Base-by-base conservation (phyloP, 2,113 vertebrate genomes). In the Pedionomus torquatus region DNA sequence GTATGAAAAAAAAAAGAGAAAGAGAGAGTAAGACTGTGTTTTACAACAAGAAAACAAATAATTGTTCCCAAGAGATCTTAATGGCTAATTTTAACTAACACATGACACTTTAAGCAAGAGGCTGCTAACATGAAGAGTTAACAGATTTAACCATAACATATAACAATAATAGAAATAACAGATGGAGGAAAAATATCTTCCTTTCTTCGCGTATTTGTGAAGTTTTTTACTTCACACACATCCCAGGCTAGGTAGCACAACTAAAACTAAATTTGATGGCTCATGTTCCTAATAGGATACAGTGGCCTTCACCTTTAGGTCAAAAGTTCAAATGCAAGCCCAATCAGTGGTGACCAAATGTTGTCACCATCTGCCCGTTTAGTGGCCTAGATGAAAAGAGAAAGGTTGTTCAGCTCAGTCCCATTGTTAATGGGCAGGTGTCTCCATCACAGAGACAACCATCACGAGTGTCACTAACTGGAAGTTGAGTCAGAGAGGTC, bases 321-420 rank as follows among this genome's bases (percentile, higher is more conserved):
- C 89, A 75, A 58, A 83, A 77, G 93, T 89, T 97, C 91, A 91
- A 95, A 96, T n/a, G 58, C 77, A 95, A 92, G 87, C 70, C 81
- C n/a, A 87, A 79, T 95, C 94, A 95, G 91, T 33, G 51, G 63
- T 58, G 87, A 85, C 72, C 93, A 97, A 97, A 92, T 91, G 91
- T 55, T 96, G 92, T 63, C 78, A 74, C 95, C 93, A 97, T 96
- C 92, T 97, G 97, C 83, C 86, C 87, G 83, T 75, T 96, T 21
- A 87, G 86, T 43, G 41, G 91, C 74, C 61, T 51, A 54, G 87
- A 96, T 90, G 65, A 97, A 78, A 93, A 93, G 23, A 72, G 64
- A 75, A 95, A 89, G 69, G 88, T 89, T 93, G 90, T 89, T 84
- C 52, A 58, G 89, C 83, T 84, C 93, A 69, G 74, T 87, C 41